These are phyloP conservation scores for Sebastes cheni DNA, from an alignment of 2,797 vertebrate genomes.

Conservation along the genomic window DNA sequence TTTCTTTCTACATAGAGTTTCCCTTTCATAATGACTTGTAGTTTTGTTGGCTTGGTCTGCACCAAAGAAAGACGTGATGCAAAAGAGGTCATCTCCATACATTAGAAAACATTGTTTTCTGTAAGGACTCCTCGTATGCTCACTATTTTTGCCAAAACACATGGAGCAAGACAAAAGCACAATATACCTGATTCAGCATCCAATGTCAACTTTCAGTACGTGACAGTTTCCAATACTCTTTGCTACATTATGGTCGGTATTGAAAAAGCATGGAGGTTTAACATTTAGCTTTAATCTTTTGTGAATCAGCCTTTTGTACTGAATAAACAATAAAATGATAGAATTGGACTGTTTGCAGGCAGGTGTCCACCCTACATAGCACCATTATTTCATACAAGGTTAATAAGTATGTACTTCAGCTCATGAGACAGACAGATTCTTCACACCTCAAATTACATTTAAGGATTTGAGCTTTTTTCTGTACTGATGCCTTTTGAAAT, in stretches of 20 bases:
- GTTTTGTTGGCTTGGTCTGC: neutral
- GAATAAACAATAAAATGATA: neutral
- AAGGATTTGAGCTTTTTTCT: neutral
- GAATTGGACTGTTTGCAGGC: neutral
- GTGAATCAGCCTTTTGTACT: neutral
- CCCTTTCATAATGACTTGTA: neutral
- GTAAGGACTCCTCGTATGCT: neutral
- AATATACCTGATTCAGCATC: neutral
- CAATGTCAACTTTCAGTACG: neutral
- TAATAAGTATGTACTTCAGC: neutral
- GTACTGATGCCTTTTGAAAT: neutral
- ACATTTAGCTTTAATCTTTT: neutral
- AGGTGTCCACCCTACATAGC: neutral
- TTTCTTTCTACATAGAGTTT: too few relatives aligned
- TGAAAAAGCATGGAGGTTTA: neutral
- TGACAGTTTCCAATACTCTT: neutral
- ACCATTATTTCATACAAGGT: neutral
- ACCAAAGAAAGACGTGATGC: neutral
- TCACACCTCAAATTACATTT: constrained; percentile 16
- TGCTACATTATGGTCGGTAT: neutral
- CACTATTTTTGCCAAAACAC: too few relatives aligned
- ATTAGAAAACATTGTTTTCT: neutral
- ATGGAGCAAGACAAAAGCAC: neutral
- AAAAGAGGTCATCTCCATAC: neutral
- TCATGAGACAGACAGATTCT: neutral